A percentile compares a stretch with the other conserved stretches of the same genome.
Conservation (phyloP, 2,113 vertebrate species). For the Oncorhynchus gorbuscha region DNA sequence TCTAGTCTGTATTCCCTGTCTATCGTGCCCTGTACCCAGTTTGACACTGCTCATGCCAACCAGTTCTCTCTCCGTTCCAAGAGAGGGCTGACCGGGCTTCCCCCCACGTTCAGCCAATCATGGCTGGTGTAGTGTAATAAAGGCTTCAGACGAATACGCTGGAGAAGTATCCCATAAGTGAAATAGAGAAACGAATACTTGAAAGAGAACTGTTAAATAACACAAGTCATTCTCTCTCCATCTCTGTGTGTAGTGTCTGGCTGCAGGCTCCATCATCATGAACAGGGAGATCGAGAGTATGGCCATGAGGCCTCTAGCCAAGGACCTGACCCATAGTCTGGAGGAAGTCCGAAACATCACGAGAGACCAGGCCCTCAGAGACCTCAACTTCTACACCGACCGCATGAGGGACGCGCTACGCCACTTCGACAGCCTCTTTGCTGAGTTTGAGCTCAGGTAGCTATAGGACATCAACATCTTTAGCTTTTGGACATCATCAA, state of each 20-base stretch:
- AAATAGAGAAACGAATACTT: background rate
- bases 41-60: too few species aligned
- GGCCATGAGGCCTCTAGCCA: slow-evolving; percentile 94
- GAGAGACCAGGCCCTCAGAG: slow-evolving; percentile 92
- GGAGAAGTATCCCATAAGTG: background rate
- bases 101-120: too few species aligned
- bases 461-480: background rate
- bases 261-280: slow-evolving; percentile 98
- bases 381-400: slow-evolving; percentile 91
- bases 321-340: slow-evolving; percentile 91
- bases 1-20: too few species aligned
- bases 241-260: slow-evolving; percentile 82
- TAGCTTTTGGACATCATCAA: background rate
- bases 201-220: too few species aligned
- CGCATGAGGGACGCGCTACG: slow-evolving; percentile 89
- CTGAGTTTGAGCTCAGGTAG: slow-evolving; percentile 97
- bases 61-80: too few species aligned
- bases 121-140: too few species aligned
- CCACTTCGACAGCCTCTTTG: slow-evolving; percentile 93
- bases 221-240: too few species aligned
- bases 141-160: background rate
- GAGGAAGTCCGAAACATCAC: slow-evolving; percentile 92
- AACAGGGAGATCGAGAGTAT: slow-evolving; percentile 98
- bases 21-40: too few species aligned
- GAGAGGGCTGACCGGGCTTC: too few species aligned